A percentile compares a stretch with the other conserved stretches of the same genome.
These are phyloP conservation scores for Octodonta nipae DNA, from an alignment of 2,888 invertebrate species.

Conservation along the genomic window DNA sequence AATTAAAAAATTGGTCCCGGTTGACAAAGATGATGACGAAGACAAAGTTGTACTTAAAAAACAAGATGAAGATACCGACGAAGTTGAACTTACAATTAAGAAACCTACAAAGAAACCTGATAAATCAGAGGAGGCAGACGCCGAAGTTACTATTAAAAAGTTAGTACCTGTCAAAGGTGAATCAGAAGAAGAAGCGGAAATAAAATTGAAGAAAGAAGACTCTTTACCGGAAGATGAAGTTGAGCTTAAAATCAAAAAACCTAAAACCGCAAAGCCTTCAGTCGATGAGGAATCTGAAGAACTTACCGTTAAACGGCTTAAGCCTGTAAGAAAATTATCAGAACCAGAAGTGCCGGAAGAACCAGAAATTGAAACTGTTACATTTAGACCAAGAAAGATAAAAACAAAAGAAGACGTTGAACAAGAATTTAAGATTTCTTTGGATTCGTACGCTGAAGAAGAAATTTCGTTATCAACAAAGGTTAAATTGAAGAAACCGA, in stretches of 20 bases:
- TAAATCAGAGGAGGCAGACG: conserved; percentile 13
- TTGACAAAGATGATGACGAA: conserved; percentile 16
- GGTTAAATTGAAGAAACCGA: conserved; percentile 62
- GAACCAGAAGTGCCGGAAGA: conserved; percentile 50
- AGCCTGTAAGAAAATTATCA: conserved; percentile 52
- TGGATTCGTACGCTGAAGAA: conserved; percentile 77
- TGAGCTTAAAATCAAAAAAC: conserved; percentile 25
- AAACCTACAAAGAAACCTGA: conserved; percentile 10
- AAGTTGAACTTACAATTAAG: conserved; percentile 12
- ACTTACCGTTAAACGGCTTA: conserved; percentile 61
- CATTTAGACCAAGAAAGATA: conserved; percentile 60
- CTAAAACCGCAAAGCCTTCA: conserved; percentile 37
- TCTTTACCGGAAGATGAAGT: conserved; percentile 21
- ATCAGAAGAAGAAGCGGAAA: conserved; percentile 25
- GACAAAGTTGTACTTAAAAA: conserved; percentile 16
- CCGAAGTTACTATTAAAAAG: conserved; percentile 19
- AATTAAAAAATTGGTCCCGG: conserved; percentile 26
- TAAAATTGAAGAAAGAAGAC: conserved; percentile 15
- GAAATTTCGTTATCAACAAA: conserved; percentile 77
- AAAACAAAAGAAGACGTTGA: conserved; percentile 78
- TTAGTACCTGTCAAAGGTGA: conserved; percentile 24
- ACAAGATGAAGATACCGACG: conserved; percentile 8
- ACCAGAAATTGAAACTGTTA: conserved; percentile 62
- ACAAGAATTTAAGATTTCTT: conserved; percentile 76
- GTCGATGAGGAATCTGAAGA: conserved; percentile 50